Conservation (phyloP, 2,888 invertebrate genomes). For the Lochmaea crataegi region DNA sequence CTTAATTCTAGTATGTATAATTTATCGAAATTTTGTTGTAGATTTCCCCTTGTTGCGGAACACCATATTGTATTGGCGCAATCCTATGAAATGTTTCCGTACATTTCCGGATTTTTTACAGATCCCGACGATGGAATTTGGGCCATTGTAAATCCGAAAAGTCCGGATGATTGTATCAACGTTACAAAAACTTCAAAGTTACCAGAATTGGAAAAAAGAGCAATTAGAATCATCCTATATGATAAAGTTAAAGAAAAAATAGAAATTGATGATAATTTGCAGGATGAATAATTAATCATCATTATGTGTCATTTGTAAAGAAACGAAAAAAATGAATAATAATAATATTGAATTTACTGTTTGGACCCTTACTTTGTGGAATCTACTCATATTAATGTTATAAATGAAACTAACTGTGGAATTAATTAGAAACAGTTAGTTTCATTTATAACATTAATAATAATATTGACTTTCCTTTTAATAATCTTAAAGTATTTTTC, state of each 20-base stretch:
- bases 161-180: slow-evolving; percentile 47
- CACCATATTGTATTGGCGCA: slow-evolving; percentile 59
- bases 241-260: slow-evolving; percentile 46
- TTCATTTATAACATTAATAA: too few species aligned
- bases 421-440: too few species aligned
- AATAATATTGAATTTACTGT: neutral
- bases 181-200: slow-evolving; percentile 27
- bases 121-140: slow-evolving; percentile 57
- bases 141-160: slow-evolving; percentile 57
- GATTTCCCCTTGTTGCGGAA: slow-evolving; percentile 59
- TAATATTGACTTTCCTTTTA: too few species aligned
- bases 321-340: too few species aligned
- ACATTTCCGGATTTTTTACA: slow-evolving; percentile 58
- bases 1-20: too few species aligned
- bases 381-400: too few species aligned
- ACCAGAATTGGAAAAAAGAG: slow-evolving; percentile 30
- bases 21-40: slow-evolving; percentile 45
- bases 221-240: slow-evolving; percentile 52
- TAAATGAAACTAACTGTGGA: too few species aligned
- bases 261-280: slow-evolving; percentile 20
- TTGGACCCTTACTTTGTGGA: too few species aligned
- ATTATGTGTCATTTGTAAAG: neutral
- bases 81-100: slow-evolving; percentile 57
- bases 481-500: neutral
- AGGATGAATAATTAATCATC: neutral